Conservation (phyloP, 2,113 vertebrate species). For the Vidua macroura region DNA sequence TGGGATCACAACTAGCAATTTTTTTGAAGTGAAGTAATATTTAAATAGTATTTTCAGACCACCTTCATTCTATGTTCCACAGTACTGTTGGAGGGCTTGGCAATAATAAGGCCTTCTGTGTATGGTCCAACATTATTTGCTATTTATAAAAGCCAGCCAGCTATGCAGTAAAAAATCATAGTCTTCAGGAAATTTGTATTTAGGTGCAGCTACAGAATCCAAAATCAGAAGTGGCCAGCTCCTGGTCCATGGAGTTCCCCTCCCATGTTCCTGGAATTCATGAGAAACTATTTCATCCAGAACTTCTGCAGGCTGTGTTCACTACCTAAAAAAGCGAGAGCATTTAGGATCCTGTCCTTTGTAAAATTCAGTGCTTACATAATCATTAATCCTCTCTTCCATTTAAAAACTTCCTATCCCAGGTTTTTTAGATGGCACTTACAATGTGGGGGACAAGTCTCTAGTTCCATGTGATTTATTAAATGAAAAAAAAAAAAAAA, state of each 20-base stretch:
- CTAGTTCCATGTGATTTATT: constrained; percentile 22
- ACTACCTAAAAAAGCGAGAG: not conserved
- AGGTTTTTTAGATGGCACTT: not conserved
- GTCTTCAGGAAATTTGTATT: not conserved
- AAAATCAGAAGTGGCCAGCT: not conserved
- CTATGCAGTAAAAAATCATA: not conserved
- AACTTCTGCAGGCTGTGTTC: not conserved
- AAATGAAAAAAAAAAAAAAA: not conserved
- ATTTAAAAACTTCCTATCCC: not conserved
- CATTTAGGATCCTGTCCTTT: not conserved
- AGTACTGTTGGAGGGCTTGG: not conserved
- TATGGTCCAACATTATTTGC: not conserved
- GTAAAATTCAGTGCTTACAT: not conserved
- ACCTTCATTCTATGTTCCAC: not conserved
- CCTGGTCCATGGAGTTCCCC: not conserved
- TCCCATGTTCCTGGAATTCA: not conserved
- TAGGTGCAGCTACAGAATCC: not conserved
- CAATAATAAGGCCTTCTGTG: not conserved
- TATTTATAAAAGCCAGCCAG: not conserved
- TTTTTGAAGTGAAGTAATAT: not conserved
- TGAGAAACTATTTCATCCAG: not conserved
- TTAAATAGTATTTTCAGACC: not conserved
- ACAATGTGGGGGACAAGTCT: not conserved
- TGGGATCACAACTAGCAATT: not conserved
- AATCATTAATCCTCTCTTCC: constrained; percentile 17